Evolutionary conservation across 2,888 invertebrate species (phyloP).

Genomic region (Caenorhabditis sp.): DNA sequence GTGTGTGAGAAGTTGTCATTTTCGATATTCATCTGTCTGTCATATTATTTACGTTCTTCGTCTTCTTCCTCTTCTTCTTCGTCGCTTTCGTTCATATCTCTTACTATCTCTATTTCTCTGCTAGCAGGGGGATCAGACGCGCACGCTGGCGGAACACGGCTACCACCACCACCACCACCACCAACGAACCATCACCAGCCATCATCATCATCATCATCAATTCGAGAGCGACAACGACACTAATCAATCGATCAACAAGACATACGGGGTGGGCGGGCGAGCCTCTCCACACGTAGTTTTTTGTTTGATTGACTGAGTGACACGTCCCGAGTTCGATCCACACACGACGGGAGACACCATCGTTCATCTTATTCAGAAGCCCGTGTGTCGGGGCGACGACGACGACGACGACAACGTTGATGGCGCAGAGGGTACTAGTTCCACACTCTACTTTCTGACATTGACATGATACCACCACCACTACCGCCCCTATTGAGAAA

Average conservation of each 20-base stretch:
- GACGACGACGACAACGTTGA: conserved; percentile 62
- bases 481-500: too few relatives aligned
- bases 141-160: conserved; percentile 31
- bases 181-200: conserved; percentile 41
- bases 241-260: conserved; percentile 65
- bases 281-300: conserved; percentile 32
- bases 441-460: conserved; percentile 50
- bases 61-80: not conserved
- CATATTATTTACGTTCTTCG: conserved; percentile 67
- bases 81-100: not conserved
- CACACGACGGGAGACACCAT: conserved; percentile 44
- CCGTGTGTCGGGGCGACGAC: conserved; percentile 43
- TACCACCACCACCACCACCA: not conserved
- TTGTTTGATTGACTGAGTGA: conserved; percentile 32
- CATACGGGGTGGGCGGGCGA: conserved; percentile 44
- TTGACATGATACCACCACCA: conserved; percentile 60
- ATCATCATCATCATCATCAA: conserved; percentile 49
- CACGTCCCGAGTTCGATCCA: conserved; percentile 65
- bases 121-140: not conserved
- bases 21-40: conserved; percentile 71
- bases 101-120: not conserved
- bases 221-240: conserved; percentile 26
- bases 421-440: conserved; percentile 68
- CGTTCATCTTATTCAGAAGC: conserved; percentile 68
- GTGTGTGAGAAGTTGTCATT: conserved; percentile 69